Conservation (phyloP, 1,140 invertebrate species). For the Dendrolimus punctatus region DNA sequence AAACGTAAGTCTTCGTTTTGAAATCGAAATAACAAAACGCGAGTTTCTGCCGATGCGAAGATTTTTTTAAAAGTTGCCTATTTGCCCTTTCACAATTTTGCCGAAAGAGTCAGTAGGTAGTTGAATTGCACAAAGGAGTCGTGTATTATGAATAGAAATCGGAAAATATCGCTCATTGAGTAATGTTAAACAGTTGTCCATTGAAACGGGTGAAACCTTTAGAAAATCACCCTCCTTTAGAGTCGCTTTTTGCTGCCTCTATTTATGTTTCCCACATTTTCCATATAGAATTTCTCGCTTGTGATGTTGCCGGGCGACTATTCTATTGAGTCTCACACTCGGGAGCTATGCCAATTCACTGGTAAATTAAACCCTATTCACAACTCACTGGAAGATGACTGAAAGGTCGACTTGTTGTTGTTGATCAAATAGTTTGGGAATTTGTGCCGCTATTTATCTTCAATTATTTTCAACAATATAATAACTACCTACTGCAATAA, state of each 20-base stretch:
- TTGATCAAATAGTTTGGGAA: not conserved
- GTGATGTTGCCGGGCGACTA: conserved; percentile 35
- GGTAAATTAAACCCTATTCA: conserved; percentile 61
- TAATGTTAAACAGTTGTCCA: conserved; percentile 57
- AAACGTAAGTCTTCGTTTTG: conserved; percentile 17
- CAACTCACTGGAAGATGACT: conserved; percentile 26
- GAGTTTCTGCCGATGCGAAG: conserved; percentile 21
- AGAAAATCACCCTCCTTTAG: conserved; percentile 63
- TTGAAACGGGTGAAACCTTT: conserved; percentile 62
- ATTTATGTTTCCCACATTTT: conserved; percentile 63
- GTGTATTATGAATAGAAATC: conserved; percentile 41
- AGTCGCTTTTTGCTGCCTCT: conserved; percentile 51
- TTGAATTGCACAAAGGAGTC: conserved; percentile 22
- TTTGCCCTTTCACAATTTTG: conserved; percentile 15
- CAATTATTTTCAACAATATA: no score
- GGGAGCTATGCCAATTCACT: conserved; percentile 44
- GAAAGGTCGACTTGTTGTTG: conserved; percentile 17
- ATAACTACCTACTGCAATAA: no score
- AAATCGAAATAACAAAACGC: conserved; percentile 18
- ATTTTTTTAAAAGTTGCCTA: conserved; percentile 25
- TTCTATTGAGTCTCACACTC: conserved; percentile 47
- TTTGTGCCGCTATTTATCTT: no score
- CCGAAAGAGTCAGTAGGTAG: conserved; percentile 7
- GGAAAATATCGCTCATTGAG: conserved; percentile 58
- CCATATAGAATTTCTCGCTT: conserved; percentile 57